A percentile compares a stretch with the other conserved stretches of the same genome.
Evolutionary conservation across 2,888 invertebrate species (phyloP).

Genomic region (Phyto melanocephala): DNA sequence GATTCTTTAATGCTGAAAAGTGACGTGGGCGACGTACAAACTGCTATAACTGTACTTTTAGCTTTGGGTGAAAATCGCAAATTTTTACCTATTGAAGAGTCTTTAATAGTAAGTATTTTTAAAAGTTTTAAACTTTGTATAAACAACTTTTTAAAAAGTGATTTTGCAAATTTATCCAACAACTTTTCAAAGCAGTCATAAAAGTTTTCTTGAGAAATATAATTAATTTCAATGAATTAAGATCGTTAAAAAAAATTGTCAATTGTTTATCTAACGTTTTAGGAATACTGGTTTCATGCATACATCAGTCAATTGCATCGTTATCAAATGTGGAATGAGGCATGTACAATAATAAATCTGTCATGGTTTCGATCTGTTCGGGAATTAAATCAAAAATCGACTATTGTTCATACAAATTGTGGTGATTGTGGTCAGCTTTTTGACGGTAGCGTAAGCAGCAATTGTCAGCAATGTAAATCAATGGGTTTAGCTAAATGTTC

Average conservation of each 20-base stretch:
- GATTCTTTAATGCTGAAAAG: constrained; percentile 89
- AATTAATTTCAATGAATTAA: too few relatives aligned
- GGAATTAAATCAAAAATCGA: constrained; percentile 93
- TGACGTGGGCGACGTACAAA: constrained; percentile 91
- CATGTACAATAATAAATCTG: constrained; percentile 81
- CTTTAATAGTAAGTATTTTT: constrained; percentile 71
- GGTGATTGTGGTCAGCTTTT: constrained; percentile 88
- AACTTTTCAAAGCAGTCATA: too few relatives aligned
- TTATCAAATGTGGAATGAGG: constrained; percentile 82
- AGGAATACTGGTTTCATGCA: constrained; percentile 83
- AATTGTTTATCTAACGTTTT: constrained; percentile 58
- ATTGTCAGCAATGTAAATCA: constrained; percentile 89
- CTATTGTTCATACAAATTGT: constrained; percentile 87
- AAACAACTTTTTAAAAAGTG: too few relatives aligned
- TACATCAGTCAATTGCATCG: constrained; percentile 83
- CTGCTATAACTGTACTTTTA: constrained; percentile 89
- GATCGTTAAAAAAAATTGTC: too few relatives aligned
- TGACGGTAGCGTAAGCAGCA: constrained; percentile 86
- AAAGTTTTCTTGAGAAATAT: too few relatives aligned
- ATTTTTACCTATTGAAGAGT: constrained; percentile 75
- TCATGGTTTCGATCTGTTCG: constrained; percentile 89
- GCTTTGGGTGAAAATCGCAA: constrained; percentile 86
- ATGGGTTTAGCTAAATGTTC: constrained; percentile 86
- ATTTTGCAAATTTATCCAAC: too few relatives aligned
- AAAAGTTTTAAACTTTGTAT: too few relatives aligned